These are phyloP conservation scores for Ophiothrix spiculata DNA, from an alignment of 35 echinoderm and acorn worm genomes.

Conservation along the genomic window DNA sequence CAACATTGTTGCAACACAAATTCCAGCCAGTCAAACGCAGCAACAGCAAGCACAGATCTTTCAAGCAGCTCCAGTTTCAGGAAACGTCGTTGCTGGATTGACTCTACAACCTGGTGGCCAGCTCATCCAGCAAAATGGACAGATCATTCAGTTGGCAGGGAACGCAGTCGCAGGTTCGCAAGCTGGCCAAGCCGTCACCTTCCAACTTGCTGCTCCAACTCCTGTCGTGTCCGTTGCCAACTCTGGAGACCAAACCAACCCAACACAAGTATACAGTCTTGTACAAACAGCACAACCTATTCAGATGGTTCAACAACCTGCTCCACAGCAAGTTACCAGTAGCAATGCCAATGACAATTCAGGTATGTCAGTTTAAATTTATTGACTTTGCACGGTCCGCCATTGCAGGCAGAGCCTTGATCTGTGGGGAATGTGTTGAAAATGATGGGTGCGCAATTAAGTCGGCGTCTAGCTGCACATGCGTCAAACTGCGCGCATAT, in stretches of 20 bases:
- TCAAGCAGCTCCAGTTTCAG: constrained; percentile 14
- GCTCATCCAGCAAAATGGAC: constrained; percentile 61
- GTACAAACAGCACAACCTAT: constrained; percentile 1
- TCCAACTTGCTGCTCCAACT: constrained; percentile 67
- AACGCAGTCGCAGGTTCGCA: constrained; percentile 12
- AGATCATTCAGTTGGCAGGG: constrained; percentile 45
- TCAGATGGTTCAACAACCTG: not conserved
- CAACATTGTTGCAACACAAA: constrained; percentile 68
- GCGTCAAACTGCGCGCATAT: no score
- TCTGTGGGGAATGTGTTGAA: no score
- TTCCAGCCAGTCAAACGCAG: constrained; percentile 24
- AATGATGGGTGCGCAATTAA: no score
- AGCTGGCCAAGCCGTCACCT: constrained; percentile 41
- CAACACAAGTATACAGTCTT: constrained; percentile 47
- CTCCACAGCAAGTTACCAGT: not conserved
- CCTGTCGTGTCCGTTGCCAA: constrained; percentile 38
- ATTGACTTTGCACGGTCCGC: no score
- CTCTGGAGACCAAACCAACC: constrained; percentile 28
- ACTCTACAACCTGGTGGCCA: constrained; percentile 12
- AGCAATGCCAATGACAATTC: not conserved
- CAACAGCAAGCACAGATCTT: constrained; percentile 28
- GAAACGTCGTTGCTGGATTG: constrained; percentile 30
- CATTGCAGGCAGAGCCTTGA: no score
- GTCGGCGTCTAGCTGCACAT: no score
- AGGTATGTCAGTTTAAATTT: no score